phyloP scores from a whole-genome alignment of 1,140 invertebrate genomes.

The Orchestia grillus region DNA sequence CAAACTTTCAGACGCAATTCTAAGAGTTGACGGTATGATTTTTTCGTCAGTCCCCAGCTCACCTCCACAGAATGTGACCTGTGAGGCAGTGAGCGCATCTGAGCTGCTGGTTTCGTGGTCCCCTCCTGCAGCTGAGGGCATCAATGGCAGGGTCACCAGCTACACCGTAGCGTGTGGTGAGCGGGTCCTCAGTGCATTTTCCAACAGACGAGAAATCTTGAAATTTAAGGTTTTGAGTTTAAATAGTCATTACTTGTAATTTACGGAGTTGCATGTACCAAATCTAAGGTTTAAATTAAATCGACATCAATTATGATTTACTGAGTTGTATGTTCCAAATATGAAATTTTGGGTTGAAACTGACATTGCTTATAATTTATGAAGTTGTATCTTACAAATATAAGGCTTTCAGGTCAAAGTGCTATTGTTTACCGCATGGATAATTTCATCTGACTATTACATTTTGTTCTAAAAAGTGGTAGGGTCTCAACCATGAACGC shows the following conservation, averaged over 20 bases:
- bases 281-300: neutral
- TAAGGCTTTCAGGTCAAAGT: too few species aligned
- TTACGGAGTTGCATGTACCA: slow-evolving; percentile 18
- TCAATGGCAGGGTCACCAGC: slow-evolving; percentile 76
- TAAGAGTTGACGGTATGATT: neutral
- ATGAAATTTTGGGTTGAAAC: neutral
- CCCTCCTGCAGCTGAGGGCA: slow-evolving; percentile 73
- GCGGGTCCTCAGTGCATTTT: slow-evolving; percentile 61
- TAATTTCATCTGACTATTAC: too few species aligned
- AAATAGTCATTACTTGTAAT: neutral
- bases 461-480: too few species aligned
- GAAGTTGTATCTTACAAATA: too few species aligned
- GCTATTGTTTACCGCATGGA: too few species aligned
- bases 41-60: slow-evolving; percentile 72
- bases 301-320: too few species aligned
- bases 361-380: neutral
- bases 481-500: too few species aligned
- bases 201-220: neutral
- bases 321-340: too few species aligned
- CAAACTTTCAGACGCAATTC: neutral
- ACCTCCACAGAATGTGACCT: slow-evolving; percentile 72
- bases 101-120: slow-evolving; percentile 72
- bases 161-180: slow-evolving; percentile 74
- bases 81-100: slow-evolving; percentile 71
- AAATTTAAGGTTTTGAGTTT: slow-evolving; percentile 47